Conservation (phyloP, 2,113 vertebrate species). For the Propithecus coquereli region DNA sequence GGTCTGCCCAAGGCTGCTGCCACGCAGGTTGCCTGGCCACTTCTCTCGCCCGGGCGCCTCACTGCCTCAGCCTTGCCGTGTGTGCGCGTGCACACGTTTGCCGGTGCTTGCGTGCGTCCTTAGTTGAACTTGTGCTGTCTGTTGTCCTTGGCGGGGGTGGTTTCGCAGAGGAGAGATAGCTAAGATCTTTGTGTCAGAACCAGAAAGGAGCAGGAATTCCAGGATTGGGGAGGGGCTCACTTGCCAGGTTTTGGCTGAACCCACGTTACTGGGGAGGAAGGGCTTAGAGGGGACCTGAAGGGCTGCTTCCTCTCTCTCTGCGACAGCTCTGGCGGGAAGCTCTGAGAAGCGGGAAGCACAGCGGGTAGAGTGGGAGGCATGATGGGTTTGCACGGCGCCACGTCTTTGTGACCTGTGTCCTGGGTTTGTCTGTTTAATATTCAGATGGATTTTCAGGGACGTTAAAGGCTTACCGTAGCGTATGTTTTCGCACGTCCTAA, state of each 20-base stretch:
- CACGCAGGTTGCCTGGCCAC: neutral
- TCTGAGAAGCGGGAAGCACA: too few relatives aligned
- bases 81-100: too few relatives aligned
- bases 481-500: rapidly evolving
- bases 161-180: neutral
- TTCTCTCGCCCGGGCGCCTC: too few relatives aligned
- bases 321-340: neutral
- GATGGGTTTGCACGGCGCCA: neutral
- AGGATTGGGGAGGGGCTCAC: neutral
- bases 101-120: neutral
- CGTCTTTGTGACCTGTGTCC: neutral
- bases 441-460: neutral
- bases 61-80: neutral
- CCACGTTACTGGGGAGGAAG: neutral
- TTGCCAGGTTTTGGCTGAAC: neutral
- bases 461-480: rapidly evolving
- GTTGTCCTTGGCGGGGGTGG: neutral
- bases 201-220: neutral
- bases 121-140: too few relatives aligned
- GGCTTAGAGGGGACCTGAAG: neutral
- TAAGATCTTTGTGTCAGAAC: neutral
- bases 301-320: neutral
- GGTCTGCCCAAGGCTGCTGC: neutral
- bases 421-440: rapidly evolving
- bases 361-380: neutral